Base-by-base conservation (phyloP, 2,113 vertebrate genomes). In the Brachirus orientalis region DNA sequence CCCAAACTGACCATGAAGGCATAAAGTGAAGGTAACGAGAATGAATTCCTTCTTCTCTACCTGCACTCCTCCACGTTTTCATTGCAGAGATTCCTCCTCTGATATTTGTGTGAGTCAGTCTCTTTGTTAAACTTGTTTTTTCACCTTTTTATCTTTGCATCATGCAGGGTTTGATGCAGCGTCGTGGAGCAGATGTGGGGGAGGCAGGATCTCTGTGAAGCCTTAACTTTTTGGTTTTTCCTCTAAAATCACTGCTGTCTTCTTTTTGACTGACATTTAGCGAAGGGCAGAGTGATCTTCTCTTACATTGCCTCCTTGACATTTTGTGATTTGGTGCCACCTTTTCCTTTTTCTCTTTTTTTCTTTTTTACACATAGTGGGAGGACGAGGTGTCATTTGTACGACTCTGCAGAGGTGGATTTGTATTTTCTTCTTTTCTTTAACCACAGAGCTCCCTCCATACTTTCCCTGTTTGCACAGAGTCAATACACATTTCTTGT, bases 241-340 rank as follows among this genome's bases (percentile, higher is more conserved):
- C 5, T 43, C 1, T 12, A 43, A 13, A 4, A 20, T 40, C 2
- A 19, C 2, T 9, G 10, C 51, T 70, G 50, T 20, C 53, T 74
- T 17, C 41, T 46, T 13, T 35, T 37, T 77, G 59, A 68, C 67
- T 57, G 51, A 3, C 50, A 56, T 53, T 62, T 7, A 0, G 28
- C 6, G 57, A 8, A 44, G 48, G 54, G 13, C 37, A 67, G 45
- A 57, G 18, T 18, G 36, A 48, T 68, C 57, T 36, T 53, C 48
- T 61, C 52, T 65, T 74, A 56, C 69, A 73, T 51, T 22, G 7
- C 63, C 54, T 38, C 47, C 47, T 46, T 80, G 79, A 66, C 59
- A 44, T 65, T 83, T 69, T 69, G 13, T 57, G 57, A 67, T 77
- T 63, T 63, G 14, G 14, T 45, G 40, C 20, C 35, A n/a, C 17